Evolutionary conservation across 2,797 vertebrate species (phyloP).

Genomic region (Gadopsis bispinosus): DNA sequence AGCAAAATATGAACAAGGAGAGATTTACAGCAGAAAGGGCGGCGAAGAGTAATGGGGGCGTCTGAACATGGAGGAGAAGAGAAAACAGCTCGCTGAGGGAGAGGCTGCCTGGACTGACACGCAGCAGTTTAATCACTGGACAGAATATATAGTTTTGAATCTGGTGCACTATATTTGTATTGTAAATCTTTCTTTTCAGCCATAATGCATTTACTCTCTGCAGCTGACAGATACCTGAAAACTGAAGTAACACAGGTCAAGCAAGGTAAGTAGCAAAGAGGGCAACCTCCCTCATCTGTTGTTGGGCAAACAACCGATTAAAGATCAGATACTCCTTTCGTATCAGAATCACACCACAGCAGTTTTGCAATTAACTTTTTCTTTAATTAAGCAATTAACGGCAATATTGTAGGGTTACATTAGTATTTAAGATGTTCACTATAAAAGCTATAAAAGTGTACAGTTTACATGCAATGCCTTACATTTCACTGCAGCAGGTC

Average conservation of each 20-base stretch:
- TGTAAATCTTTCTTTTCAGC: too few relatives aligned
- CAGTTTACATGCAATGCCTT: background rate
- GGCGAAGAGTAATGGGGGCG: slow-evolving; percentile 5
- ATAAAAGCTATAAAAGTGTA: too few relatives aligned
- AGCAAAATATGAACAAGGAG: slow-evolving; percentile 5
- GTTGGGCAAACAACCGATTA: too few relatives aligned
- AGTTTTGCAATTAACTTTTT: too few relatives aligned
- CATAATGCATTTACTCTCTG: background rate
- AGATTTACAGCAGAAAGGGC: slow-evolving; percentile 27
- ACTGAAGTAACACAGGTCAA: background rate
- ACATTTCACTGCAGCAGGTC: too few relatives aligned
- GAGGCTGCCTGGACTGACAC: background rate
- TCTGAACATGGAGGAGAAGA: background rate
- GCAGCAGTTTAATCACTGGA: background rate
- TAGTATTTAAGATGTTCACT: background rate
- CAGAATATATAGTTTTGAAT: slow-evolving; percentile 12
- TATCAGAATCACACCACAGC: too few relatives aligned
- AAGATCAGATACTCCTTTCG: too few relatives aligned
- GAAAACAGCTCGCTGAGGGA: background rate
- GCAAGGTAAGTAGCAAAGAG: background rate
- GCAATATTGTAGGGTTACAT: too few relatives aligned
- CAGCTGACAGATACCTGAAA: background rate
- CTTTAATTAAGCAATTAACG: too few relatives aligned
- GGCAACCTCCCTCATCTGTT: too few relatives aligned
- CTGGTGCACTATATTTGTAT: background rate